A percentile compares a stretch with the other conserved stretches of the same genome.
phyloP scores from a whole-genome alignment of 2,113 vertebrate species.

The Scopus umbretta region DNA sequence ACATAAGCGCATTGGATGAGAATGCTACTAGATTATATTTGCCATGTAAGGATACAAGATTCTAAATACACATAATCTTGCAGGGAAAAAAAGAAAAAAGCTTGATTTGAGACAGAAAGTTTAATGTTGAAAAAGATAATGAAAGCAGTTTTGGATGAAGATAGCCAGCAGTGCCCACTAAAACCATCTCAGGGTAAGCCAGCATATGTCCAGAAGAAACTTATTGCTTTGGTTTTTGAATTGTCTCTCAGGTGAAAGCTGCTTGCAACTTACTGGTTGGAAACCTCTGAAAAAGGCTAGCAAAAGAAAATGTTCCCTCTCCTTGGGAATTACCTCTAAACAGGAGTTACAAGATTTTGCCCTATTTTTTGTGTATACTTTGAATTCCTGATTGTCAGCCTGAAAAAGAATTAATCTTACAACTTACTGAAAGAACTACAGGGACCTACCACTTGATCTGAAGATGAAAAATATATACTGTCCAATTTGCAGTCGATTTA shows the following conservation, averaged over 20 bases:
- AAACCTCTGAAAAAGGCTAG: neutral
- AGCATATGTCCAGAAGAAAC: neutral
- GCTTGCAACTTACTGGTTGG: neutral
- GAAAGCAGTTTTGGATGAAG: neutral
- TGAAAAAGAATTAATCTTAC: neutral
- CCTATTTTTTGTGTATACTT: neutral
- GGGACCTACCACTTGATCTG: neutral
- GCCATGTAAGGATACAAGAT: neutral
- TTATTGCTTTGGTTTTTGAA: neutral
- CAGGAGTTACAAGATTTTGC: neutral
- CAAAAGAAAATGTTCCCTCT: neutral
- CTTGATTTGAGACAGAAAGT: neutral
- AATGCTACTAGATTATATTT: neutral
- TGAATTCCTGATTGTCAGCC: neutral
- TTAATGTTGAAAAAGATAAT: neutral
- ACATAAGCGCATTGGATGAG: fast-evolving
- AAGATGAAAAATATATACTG: neutral
- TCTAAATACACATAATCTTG: neutral
- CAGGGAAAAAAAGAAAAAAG: neutral
- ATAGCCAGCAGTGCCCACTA: neutral
- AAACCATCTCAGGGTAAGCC: neutral
- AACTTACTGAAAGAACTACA: neutral
- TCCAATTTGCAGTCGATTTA: neutral
- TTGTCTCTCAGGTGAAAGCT: neutral
- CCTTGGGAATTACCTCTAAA: neutral